Evolutionary conservation across 2,888 invertebrate species (phyloP), one percentile per base, ranked within the genome.

Genomic region (Mythimna lalbum): DNA sequence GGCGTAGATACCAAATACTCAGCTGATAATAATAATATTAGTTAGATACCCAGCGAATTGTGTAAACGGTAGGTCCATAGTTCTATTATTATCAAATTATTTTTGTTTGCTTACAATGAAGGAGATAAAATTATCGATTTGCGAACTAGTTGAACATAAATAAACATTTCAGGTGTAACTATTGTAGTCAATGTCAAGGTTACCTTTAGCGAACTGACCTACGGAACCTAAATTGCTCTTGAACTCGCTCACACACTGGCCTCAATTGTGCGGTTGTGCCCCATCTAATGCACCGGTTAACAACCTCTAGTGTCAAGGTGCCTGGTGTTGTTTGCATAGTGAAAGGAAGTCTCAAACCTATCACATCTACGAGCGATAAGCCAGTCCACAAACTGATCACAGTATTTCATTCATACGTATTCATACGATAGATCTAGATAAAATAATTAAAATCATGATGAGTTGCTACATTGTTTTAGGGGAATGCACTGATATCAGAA

Each of bases 181-280:
- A 91, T 91, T 93, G 90, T 93, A 78, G 89, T 91, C 94, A 95
- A 94, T 91, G 95, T 95, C 95, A 95, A 95, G 95, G 95, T 96
- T 95, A 96, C 95, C 95, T 96, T 95, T 94, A 94, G 91, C 93
- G 95, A 93, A 95, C 95, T 96, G 95, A 96, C 95, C 95, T 96
- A 96, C 93, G 95, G 95, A 93, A 96, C 95, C 93, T 94, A 95
- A 96, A 95, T 96, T 95, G 95, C 93, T 96, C 95, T 95, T 95
- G 95, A 95, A 95, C 95, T 94, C 94, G 94, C 93, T 94, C 95
- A 93, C 94, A 95, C 94, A 94, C 92, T 95, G 95, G 95, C 95
- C 95, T 95, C 95, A 95, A 96, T 96, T 95, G 95, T 93, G 93
- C 95, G 95, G 95, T 96, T 95, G 95, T 93, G 93, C 91, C 90